Base-by-base conservation (phyloP, 1,140 invertebrate genomes). In the Cotesia glomerata region DNA sequence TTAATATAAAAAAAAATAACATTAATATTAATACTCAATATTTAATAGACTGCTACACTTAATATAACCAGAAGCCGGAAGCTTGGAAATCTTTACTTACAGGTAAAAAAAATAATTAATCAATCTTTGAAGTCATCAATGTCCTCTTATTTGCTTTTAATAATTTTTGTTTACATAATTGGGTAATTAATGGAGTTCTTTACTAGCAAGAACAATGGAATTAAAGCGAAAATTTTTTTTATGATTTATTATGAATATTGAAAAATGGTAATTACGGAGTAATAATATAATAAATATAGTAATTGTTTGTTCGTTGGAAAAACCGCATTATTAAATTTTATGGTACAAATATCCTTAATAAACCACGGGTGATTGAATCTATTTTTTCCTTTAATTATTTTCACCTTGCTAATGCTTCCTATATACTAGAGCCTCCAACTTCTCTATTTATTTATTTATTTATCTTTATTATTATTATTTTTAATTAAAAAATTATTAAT, bases 361-460 rank as follows among this genome's bases (percentile, higher is more conserved):
- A 26, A 13, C n/a, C 4, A 54, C 52, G 16, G 16, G 16, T n/a
- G 8, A 64, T 71, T 36, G 49, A 70, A 63, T 49, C 2, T 45
- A 65, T 71, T 71, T 49, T 35, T 36, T 34, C 45, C 51, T 56
- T 61, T 56, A 64, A 71, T 71, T 35, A 71, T 54, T 65, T 63
- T 54, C 18, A 63, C 69, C 69, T 64, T 63, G 69, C 45, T 54
- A 56, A 8, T 56, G 59, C 35, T 71, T 71, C 62, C 62, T 71
- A 52, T 13, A 39, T 45, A 51, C 62, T 65, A 45, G 51, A 59
- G 45, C 32, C 59, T 59, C 62, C 58, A 36, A 63, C 58, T 9
- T 11, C 13, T 62, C 13, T 62, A 34, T 62, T 34, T 68, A 14
- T 56, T 26, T 26, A 26, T 26, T 26, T 26, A 26, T 26, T 26